A percentile compares a stretch with the other conserved stretches of the same genome.
Evolutionary conservation across 2,797 vertebrate genomes (phyloP).

Genomic region (Micromesistius poutassou): DNA sequence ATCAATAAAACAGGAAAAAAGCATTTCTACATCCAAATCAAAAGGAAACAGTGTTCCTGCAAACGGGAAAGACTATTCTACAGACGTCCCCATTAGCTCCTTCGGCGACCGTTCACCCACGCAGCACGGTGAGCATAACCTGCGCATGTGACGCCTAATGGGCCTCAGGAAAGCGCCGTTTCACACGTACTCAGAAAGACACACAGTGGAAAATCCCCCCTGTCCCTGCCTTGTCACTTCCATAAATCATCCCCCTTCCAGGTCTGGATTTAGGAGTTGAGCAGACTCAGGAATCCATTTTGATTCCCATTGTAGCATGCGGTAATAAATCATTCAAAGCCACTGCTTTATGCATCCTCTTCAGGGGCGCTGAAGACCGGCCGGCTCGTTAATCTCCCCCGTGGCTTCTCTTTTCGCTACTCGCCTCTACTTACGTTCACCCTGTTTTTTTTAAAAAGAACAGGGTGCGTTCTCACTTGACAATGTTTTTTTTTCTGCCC

Average conservation of each 20-base stretch:
- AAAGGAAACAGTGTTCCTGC: neutral
- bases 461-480: neutral
- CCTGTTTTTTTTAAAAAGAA: neutral
- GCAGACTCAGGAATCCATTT: constrained; percentile 70
- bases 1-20: neutral
- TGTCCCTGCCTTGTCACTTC: constrained; percentile 41
- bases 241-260: constrained; percentile 65
- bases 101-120: neutral
- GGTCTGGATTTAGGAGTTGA: constrained; percentile 63
- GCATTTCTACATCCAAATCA: neutral
- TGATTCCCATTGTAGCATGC: constrained; percentile 60
- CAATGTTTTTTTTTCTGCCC: neutral
- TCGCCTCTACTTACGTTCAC: neutral
- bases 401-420: constrained; percentile 4
- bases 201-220: constrained; percentile 38
- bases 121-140: neutral
- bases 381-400: constrained; percentile 60
- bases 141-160: constrained; percentile 42
- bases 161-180: constrained; percentile 49
- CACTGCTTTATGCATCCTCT: constrained; percentile 57
- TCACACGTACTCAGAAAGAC: constrained; percentile 52
- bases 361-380: constrained; percentile 51
- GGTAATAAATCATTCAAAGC: constrained; percentile 68
- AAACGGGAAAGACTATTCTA: neutral
- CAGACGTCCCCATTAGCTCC: neutral